phyloP scores from a whole-genome alignment of 2,113 vertebrate species.

The Suncus etruscus region DNA sequence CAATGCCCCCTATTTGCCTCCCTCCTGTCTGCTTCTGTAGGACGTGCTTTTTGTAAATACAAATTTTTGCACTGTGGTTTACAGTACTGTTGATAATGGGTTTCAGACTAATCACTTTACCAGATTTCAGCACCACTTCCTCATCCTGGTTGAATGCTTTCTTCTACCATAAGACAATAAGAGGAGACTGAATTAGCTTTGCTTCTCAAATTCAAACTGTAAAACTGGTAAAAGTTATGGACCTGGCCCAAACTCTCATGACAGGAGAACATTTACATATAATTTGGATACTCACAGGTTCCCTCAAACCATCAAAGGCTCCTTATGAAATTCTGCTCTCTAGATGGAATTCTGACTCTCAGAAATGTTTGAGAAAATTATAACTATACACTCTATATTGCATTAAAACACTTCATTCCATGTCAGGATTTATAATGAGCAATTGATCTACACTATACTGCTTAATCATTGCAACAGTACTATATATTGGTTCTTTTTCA shows the following conservation, averaged over 20 bases:
- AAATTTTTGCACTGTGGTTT: no score
- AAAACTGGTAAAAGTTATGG: neutral
- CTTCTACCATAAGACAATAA: no score
- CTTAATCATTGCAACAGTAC: neutral
- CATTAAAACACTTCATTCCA: slow-evolving; percentile 18
- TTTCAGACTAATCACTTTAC: no score
- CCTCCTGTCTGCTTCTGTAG: no score
- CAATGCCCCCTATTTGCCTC: no score
- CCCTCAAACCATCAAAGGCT: neutral
- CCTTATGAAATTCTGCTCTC: neutral
- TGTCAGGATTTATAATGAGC: neutral
- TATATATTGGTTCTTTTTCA: neutral
- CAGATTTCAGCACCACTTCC: neutral
- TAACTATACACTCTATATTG: neutral
- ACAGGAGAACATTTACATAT: neutral
- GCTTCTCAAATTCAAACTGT: neutral
- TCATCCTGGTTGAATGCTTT: no score
- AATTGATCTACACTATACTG: neutral
- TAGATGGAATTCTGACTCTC: neutral
- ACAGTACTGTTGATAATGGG: no score
- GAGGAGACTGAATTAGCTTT: no score
- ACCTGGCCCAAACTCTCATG: neutral
- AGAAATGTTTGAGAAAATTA: neutral
- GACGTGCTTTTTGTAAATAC: no score
- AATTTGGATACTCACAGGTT: neutral